phyloP scores from a whole-genome alignment of 2,113 vertebrate species.

The Seriola quinqueradiata region DNA sequence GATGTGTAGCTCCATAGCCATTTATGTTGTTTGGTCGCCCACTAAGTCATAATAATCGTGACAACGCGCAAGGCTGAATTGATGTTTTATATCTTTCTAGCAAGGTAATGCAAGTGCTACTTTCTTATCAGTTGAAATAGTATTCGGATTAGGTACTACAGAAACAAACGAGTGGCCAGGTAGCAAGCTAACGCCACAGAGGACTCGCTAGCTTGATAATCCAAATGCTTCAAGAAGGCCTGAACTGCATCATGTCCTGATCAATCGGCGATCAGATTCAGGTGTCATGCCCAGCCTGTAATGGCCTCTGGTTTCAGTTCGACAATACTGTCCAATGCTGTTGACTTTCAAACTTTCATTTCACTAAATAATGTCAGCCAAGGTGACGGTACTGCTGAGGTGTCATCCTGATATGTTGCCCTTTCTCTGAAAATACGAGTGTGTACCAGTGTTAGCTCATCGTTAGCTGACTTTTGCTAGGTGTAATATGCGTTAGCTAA shows the following conservation, averaged over 20 bases:
- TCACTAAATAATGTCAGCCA: slow-evolving; percentile 26
- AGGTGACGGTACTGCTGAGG: slow-evolving; percentile 42
- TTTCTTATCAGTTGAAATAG: neutral
- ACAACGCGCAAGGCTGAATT: slow-evolving; percentile 31
- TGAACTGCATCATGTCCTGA: slow-evolving; percentile 72
- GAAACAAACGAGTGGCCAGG: slow-evolving; percentile 46
- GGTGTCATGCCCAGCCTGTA: slow-evolving; percentile 36
- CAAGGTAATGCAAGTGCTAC: no score
- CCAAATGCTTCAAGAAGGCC: slow-evolving; percentile 73
- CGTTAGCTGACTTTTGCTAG: slow-evolving; percentile 26
- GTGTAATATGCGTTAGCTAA: slow-evolving; percentile 8
- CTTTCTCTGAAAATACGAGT: slow-evolving; percentile 40
- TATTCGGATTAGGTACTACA: neutral
- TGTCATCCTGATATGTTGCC: slow-evolving; percentile 28
- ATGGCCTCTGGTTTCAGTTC: slow-evolving; percentile 1
- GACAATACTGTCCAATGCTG: neutral
- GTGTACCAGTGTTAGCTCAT: slow-evolving; percentile 17
- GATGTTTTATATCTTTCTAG: neutral
- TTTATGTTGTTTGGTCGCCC: neutral
- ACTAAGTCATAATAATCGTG: slow-evolving; percentile 3
- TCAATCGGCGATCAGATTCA: slow-evolving; percentile 53
- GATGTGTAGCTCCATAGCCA: slow-evolving; percentile 37
- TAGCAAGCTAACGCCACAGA: slow-evolving; percentile 60
- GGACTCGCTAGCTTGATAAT: slow-evolving; percentile 67
- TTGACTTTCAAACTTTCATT: neutral